Evolutionary conservation across 2,888 invertebrate species (phyloP), one percentile per base, ranked within the genome.

Genomic region (Diplazon laetatorius): DNA sequence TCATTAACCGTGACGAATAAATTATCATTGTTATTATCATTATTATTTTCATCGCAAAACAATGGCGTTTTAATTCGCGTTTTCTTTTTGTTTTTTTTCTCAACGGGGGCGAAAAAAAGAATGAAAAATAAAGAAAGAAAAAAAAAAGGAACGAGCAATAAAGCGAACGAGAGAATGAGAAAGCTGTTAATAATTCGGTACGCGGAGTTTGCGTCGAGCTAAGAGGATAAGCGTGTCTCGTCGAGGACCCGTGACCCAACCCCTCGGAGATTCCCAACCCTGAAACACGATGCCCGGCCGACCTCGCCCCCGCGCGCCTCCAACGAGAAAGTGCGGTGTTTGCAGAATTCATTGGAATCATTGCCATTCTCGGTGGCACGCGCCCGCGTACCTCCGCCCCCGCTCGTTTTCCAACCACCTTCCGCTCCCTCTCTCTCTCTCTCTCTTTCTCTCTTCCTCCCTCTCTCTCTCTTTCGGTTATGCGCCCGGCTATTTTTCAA

Each of bases 301-400:
- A 52, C 37, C 44, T 44, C 39, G 44, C n/a, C 39, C 68, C 57
- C 46, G 42, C 60, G 35, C 55, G 50, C 71, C 37, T 44, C 18
- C 52, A n/a, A n/a, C 73, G 81, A 80, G 79, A 82, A 82, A 82
- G 82, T 82, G 82, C 81, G 69, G 76, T 82, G 82, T 82, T 82
- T 82, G 82, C 82, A 82, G 82, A 81, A 82, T 82, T 82, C 81
- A 82, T 82, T 82, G 82, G n/a, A 82, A 82, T 82, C 81, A 82
- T 82, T 81, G 82, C 82, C 78, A 81, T 79, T 81, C 81, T 71
- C 77, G 76, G 77, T 79, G 82, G 76, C 78, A 79, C 78, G 78
- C 80, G 81, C 71, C 37, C 74, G 48, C 78, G 63, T 69, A 60
- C 66, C 37, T 42, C 62, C 30, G 55, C 9, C 76, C n/a, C n/a